Base-by-base conservation (phyloP, 2,888 invertebrate species). In the Leptopilina syphax region DNA sequence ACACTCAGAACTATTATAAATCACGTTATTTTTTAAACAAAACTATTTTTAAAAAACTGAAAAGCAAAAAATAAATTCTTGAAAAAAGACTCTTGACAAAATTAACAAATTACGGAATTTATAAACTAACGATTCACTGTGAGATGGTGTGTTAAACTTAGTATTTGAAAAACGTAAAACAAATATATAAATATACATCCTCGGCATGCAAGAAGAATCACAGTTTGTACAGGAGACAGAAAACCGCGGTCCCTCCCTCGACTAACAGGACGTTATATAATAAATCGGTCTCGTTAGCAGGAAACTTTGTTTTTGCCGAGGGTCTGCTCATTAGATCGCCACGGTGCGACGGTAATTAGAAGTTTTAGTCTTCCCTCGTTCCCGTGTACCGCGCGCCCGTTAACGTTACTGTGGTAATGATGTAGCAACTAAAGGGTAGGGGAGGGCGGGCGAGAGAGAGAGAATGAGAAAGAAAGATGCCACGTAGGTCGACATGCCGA, bases 261-360 rank as follows among this genome's bases (percentile, higher is more conserved):
- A 83, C 84, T 84, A 86, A 86, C 84, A 86, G 86, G 86, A 86
- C 85, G 86, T 88, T 89, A 87, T 88, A 88, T 88, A 88, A 90
- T 89, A 89, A 89, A 90, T 90, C 89, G 89, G 89, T 89, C 89
- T 90, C 88, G 89, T 90, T 90, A 90, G 88, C 86, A 86, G 86
- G 87, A 89, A 90, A 89, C 87, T 89, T 89, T 87, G 88, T 88
- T 89, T 89, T 89, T 89, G 88, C 87, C 85, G 84, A 86, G 87
- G 87, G 86, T 86, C 86, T 85, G 87, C 88, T 89, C 89, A 88
- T 89, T 88, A 90, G 89, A 89, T 88, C 88, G 86, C 88, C 89
- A 87, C 88, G 87, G 87, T 87, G 87, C 89, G 87, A 88, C 88
- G 88, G 88, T 89, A 90, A 90, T 90, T 90, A 89, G 89, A 90